These are phyloP conservation scores for Morpho achilles DNA, from an alignment of 2,888 invertebrate genomes.

Conservation along the genomic window DNA sequence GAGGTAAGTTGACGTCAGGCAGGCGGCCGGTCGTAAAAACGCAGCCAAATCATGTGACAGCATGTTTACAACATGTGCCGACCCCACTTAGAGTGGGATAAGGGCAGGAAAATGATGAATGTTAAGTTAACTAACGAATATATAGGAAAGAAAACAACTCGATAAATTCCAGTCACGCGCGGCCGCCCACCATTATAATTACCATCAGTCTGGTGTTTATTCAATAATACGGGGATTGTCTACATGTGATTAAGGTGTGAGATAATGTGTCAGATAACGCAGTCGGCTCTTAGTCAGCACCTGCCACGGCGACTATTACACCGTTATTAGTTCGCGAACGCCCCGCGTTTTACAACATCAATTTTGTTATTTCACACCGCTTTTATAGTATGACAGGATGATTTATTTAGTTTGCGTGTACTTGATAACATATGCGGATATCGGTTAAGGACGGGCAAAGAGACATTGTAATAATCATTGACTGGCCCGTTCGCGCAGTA, in stretches of 20 bases:
- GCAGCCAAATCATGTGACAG: too few relatives aligned
- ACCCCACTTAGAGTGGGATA: too few relatives aligned
- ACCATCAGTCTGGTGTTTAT: conserved; percentile 19
- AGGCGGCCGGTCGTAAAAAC: too few relatives aligned
- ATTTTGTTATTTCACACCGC: conserved; percentile 59
- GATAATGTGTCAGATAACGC: conserved; percentile 34
- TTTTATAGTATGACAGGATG: conserved; percentile 21
- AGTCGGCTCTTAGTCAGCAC: conserved; percentile 41
- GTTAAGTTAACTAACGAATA: too few relatives aligned
- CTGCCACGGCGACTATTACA: conserved; percentile 59
- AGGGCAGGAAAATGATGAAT: too few relatives aligned
- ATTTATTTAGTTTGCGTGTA: conserved; percentile 13
- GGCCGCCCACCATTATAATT: conserved; percentile 7
- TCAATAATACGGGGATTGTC: conserved; percentile 49
- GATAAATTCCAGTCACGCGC: background rate
- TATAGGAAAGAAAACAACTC: background rate
- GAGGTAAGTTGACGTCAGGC: too few relatives aligned
- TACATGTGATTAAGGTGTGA: conserved; percentile 20
- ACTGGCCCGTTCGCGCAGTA: too few relatives aligned
- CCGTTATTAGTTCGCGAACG: conserved; percentile 56
- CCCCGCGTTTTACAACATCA: conserved; percentile 64
- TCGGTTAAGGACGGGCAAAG: too few relatives aligned
- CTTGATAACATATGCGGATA: too few relatives aligned
- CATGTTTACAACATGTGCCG: too few relatives aligned
- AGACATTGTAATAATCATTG: too few relatives aligned